Percentiles rank a stretch among this genome's conserved stretches.
phyloP scores from a whole-genome alignment of 2,888 invertebrate species.

The Parelbella ahira region DNA sequence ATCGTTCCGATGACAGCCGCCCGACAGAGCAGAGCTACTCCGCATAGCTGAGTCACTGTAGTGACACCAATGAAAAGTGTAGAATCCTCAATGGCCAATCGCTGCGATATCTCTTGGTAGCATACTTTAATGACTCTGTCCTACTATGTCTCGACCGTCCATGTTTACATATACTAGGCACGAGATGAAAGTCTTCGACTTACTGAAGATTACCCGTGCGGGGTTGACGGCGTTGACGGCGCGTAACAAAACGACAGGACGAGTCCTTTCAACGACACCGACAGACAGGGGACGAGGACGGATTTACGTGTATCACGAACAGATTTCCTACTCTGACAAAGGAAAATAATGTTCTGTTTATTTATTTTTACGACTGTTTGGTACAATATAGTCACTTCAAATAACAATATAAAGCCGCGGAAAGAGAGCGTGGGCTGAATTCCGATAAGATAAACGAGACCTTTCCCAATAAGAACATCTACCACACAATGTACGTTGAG shows the following conservation, averaged over 20 bases:
- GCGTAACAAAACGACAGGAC: constrained; percentile 70
- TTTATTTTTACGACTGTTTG: constrained; percentile 32
- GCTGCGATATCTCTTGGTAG: constrained; percentile 40
- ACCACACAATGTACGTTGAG: too few species aligned
- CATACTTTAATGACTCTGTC: constrained; percentile 25
- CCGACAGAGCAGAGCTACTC: constrained; percentile 63
- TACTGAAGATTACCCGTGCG: constrained; percentile 60
- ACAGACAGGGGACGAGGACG: constrained; percentile 72
- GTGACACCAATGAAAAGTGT: constrained; percentile 56
- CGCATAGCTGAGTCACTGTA: constrained; percentile 64
- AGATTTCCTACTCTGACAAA: constrained; percentile 73
- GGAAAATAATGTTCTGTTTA: constrained; percentile 49
- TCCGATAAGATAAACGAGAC: constrained; percentile 19
- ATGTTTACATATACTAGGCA: too few species aligned
- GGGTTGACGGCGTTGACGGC: constrained; percentile 68
- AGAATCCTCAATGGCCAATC: constrained; percentile 38
- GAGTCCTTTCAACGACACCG: constrained; percentile 70
- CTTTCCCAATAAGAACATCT: constrained; percentile 16
- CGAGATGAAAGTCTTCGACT: constrained; percentile 52
- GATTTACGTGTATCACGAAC: constrained; percentile 75
- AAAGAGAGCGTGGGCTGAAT: constrained; percentile 14
- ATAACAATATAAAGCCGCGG: constrained; percentile 11
- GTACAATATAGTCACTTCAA: constrained; percentile 18
- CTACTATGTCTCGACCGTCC: too few species aligned
- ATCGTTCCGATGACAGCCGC: constrained; percentile 74